Evolutionary conservation across 2,113 vertebrate genomes (phyloP).

Genomic region (Psammodynastes pulverulentus): DNA sequence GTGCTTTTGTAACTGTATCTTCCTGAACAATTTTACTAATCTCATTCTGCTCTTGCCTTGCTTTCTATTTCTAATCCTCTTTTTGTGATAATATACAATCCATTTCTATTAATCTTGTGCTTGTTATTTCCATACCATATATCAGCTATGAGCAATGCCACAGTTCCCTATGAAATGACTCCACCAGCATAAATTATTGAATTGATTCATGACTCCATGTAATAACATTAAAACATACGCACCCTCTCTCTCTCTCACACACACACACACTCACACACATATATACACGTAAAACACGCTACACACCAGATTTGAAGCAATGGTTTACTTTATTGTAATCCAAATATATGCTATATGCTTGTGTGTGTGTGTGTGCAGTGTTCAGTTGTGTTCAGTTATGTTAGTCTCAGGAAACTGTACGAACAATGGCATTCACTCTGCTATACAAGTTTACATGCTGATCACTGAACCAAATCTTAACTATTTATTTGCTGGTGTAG

Average conservation of each 20-base stretch:
- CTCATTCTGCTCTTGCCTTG: background rate
- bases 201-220: background rate
- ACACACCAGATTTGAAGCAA: background rate
- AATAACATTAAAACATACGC: background rate
- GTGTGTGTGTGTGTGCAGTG: background rate
- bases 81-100: background rate
- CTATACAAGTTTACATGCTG: background rate
- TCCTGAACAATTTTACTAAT: background rate
- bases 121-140: background rate
- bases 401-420: background rate
- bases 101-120: background rate
- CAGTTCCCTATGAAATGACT: background rate
- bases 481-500: constrained; percentile 11
- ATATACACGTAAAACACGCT: background rate
- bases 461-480: background rate
- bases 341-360: background rate
- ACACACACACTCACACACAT: too few species aligned
- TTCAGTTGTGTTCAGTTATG: background rate
- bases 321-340: background rate
- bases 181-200: background rate
- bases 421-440: background rate
- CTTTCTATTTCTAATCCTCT: background rate
- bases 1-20: background rate
- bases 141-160: background rate
- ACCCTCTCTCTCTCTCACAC: background rate